Evolutionary conservation across 2,888 invertebrate genomes (phyloP).

Genomic region (Pycnomerus fuliginosus): DNA sequence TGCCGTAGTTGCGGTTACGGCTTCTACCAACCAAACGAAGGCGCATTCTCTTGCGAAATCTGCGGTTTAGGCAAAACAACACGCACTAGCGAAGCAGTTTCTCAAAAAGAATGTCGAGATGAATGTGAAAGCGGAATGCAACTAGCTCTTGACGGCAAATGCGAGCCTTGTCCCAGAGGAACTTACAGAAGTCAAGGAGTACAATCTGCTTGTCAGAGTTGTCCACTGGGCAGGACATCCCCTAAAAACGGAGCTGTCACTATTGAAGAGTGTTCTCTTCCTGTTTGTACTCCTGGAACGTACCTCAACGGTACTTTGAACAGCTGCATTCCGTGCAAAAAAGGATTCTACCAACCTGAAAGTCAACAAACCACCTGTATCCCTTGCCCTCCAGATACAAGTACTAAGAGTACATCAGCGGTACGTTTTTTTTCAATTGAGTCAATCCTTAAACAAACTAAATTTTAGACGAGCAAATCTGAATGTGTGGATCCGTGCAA

Average conservation of each 20-base stretch:
- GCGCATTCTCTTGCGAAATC: conserved; percentile 83
- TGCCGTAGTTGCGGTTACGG: conserved; percentile 94
- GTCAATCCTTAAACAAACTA: background rate
- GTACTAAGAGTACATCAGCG: conserved; percentile 79
- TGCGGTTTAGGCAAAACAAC: conserved; percentile 93
- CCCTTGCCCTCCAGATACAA: conserved; percentile 86
- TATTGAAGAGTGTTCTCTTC: conserved; percentile 89
- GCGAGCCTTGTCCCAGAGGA: conserved; percentile 86
- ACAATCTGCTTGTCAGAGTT: conserved; percentile 83
- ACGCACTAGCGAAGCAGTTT: conserved; percentile 84
- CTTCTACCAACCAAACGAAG: conserved; percentile 88
- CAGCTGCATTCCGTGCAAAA: conserved; percentile 82
- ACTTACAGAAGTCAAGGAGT: conserved; percentile 74
- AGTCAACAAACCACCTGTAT: conserved; percentile 84
- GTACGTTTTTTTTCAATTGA: conserved; percentile 58
- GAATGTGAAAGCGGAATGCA: conserved; percentile 88
- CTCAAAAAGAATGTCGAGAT: conserved; percentile 83
- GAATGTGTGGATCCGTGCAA: conserved; percentile 93
- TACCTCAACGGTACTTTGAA: conserved; percentile 85
- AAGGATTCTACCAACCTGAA: conserved; percentile 88
- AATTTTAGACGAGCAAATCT: conserved; percentile 66
- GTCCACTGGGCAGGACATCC: conserved; percentile 89
- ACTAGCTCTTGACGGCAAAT: conserved; percentile 82
- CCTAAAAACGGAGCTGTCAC: conserved; percentile 80
- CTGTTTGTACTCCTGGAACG: conserved; percentile 81